Evolutionary conservation across 2,113 vertebrate species (phyloP), one percentile per base, ranked within the genome.

Genomic region (Sigmodon hispidus): DNA sequence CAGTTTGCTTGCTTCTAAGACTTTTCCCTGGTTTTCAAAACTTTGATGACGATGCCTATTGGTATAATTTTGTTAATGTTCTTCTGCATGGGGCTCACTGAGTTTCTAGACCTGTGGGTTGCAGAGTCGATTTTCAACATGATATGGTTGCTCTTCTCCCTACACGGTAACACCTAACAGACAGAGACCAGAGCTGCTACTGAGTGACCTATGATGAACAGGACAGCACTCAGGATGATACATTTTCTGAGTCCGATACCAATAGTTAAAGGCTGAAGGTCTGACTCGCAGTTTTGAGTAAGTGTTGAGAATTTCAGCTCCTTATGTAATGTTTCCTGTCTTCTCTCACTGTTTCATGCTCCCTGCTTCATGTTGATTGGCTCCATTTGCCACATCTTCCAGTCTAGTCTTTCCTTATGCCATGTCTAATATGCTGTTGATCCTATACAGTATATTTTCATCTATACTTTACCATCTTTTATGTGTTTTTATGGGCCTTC

Each of bases 381-480:
- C 52, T 84, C 92, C 85, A 90, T 87, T 81, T 77, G 65, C 12
- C 88, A 40, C 22, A 85, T 94, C 45, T 89, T 91, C 48, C 72
- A 24, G 76, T 80, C 79, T 24, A 89, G 70, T 48, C 52, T 91
- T 85, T 91, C 89, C 55, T 87, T 75, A 67, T 1, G 12, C 50
- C 77, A 29, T 40, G 36, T 70, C 43, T 87, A 69, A 80, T 59
- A 26, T 24, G 15, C 48, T 77, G 11, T 80, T 93, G 93, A 89
- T 57, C 29, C 17, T 80, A 88, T 40, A 59, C 11, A 80, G 17
- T 63, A 3, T 73, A 50, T 45, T 95, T 70, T 70, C 75, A 75
- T 79, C 61, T 76, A 19, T 75, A 40, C 57, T 83, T 81, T 92
- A 61, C 65, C 45, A 9, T 34, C 59, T n/a, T 70, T n/a, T n/a